Base-by-base conservation (phyloP, 2,113 vertebrate genomes). In the Lepus americanus region DNA sequence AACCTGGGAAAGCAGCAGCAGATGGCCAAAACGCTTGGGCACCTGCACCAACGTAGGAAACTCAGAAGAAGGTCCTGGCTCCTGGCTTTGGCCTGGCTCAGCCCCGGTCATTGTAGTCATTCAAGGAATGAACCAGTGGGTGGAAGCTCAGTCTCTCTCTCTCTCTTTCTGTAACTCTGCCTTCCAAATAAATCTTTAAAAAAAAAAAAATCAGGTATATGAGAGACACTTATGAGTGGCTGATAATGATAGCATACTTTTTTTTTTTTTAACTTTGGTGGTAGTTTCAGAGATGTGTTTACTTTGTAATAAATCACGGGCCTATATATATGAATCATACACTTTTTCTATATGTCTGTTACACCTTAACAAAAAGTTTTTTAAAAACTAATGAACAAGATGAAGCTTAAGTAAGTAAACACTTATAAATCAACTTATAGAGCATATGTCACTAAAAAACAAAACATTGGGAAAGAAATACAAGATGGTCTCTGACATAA, bases 231-330 rank as follows among this genome's bases (percentile, higher is more conserved):
- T 77, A 33, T 49, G 66, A 29, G 13, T 39, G 73, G 31, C 12
- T 20, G 29, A 19, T 76, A 22, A 85, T 80, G 44, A 72, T 55
- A 87, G 90, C 20, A 53, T 22, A 36, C 31, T 90, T 70, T 20
- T 85, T 8, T 81, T 95, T 92, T 93, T 78, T 73, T 94, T 82
- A 13, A 87, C 44, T 31, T 87, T 74, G 12, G 29, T 89, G 39
- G 76, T 87, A 72, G 76, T 79, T 92, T 72, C 31, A 86, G 29
- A 85, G 44, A 81, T n/a, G 11, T 55, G 31, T 93, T 87, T 80
- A 90, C 61, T 88, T 89, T 92, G 66, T 27, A 94, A 39, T 72
- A 92, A 82, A 80, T 91, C 33, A 90, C 0, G 88, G 6, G 87
- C 64, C 44, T 92, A 36, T 51, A 87, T 27, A 49, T 79, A 69